Percentiles rank a stretch among this genome's conserved stretches.
These are phyloP conservation scores for Trematocara marginatum DNA, from an alignment of 2,113 vertebrate species.

Conservation along the genomic window DNA sequence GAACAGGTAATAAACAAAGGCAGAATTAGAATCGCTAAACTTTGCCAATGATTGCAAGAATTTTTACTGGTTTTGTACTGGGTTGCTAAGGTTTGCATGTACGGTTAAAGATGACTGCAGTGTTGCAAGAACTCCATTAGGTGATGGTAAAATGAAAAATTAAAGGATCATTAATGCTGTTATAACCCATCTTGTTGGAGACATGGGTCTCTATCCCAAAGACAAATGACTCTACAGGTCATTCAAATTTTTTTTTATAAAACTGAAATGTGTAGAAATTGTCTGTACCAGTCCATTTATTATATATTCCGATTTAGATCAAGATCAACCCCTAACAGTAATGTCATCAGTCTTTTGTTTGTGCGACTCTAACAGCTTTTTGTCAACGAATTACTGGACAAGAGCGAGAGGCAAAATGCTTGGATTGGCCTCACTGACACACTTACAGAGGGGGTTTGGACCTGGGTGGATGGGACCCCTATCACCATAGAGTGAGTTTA, in stretches of 20 bases:
- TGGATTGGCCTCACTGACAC: slow-evolving; percentile 49
- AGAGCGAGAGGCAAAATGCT: fast-evolving
- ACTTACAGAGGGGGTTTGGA: slow-evolving; percentile 10
- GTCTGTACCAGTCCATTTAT: neutral
- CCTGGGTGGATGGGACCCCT: slow-evolving; percentile 31
- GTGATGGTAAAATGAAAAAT: neutral
- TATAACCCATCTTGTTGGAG: neutral
- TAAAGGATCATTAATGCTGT: neutral
- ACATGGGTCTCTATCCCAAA: neutral
- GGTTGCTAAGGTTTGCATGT: neutral
- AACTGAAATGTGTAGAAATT: neutral
- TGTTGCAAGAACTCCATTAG: neutral
- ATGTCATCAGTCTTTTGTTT: neutral
- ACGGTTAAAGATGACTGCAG: neutral
- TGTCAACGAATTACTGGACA: neutral
- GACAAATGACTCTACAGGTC: neutral
- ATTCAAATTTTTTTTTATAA: fast-evolving
- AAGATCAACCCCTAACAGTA: neutral
- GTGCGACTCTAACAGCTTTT: neutral
- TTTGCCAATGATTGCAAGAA: neutral
- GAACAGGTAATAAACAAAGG: slow-evolving; percentile 31
- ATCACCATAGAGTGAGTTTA: slow-evolving; percentile 4
- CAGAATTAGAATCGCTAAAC: neutral
- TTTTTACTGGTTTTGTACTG: neutral
- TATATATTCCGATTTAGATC: neutral